phyloP scores from a whole-genome alignment of 1,140 invertebrate genomes.

The Eumeta japonica region DNA sequence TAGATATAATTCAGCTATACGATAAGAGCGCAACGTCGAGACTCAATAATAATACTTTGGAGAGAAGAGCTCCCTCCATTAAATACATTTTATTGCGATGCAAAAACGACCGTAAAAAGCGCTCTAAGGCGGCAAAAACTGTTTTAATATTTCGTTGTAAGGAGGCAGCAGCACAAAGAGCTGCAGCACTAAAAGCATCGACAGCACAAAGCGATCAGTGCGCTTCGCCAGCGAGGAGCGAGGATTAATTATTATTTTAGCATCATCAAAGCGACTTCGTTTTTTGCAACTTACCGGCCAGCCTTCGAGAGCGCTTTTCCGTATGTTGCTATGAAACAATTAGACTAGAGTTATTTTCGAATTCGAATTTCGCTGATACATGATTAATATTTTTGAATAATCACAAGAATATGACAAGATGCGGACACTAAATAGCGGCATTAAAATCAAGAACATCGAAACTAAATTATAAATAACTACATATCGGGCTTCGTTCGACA shows the following conservation, averaged over 20 bases:
- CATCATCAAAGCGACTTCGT: constrained; percentile 22
- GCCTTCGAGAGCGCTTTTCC: constrained; percentile 48
- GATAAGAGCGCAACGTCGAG: constrained; percentile 3
- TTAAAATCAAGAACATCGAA: too few relatives aligned
- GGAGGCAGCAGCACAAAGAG: constrained; percentile 35
- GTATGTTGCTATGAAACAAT: too few relatives aligned
- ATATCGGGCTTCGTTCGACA: too few relatives aligned
- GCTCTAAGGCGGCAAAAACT: constrained; percentile 42
- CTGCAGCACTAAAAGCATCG: constrained; percentile 36
- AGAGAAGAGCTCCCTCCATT: too few relatives aligned
- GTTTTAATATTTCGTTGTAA: constrained; percentile 51
- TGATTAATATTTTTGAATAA: too few relatives aligned
- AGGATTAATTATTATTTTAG: constrained; percentile 58
- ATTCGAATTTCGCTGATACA: too few relatives aligned
- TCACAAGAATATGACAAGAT: too few relatives aligned
- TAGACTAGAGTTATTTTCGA: too few relatives aligned
- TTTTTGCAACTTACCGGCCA: constrained; percentile 43
- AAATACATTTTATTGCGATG: too few relatives aligned
- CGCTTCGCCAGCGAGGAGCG: constrained; percentile 20
- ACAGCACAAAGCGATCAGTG: constrained; percentile 34
- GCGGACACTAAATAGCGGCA: too few relatives aligned
- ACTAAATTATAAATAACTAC: too few relatives aligned
- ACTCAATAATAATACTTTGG: constrained; percentile 7
- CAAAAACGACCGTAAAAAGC: constrained; percentile 20
- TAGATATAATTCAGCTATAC: not conserved